phyloP scores from a whole-genome alignment of 23 tunicate species.

The Oikopleura vanhoeffeni region DNA sequence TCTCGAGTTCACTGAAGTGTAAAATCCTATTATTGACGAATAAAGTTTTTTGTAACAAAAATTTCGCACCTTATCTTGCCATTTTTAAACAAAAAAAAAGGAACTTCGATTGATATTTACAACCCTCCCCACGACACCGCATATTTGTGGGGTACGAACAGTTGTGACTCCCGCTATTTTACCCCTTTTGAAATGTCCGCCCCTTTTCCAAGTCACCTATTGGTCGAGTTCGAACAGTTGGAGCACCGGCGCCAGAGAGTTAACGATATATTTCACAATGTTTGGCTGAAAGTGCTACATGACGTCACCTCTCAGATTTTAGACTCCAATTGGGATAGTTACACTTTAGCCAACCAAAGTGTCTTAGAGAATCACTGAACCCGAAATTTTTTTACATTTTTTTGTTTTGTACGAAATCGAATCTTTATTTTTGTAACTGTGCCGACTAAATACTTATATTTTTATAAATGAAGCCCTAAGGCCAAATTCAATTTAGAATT shows the following conservation, averaged over 20 bases:
- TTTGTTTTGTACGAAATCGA: too few species aligned
- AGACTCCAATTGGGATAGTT: neutral
- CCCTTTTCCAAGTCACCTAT: neutral
- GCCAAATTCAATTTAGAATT: neutral
- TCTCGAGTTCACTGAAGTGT: too few species aligned
- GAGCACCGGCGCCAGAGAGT: constrained; percentile 15
- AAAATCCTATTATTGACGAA: too few species aligned
- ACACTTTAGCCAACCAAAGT: neutral
- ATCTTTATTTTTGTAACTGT: too few species aligned
- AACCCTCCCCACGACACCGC: too few species aligned
- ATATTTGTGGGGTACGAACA: too few species aligned
- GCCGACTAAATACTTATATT: neutral
- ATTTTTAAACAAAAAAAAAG: too few species aligned
- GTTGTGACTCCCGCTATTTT: too few species aligned
- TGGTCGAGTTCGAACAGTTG: constrained; percentile 11
- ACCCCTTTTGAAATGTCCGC: neutral
- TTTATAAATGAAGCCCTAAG: neutral
- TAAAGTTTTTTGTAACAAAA: too few species aligned
- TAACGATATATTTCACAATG: neutral
- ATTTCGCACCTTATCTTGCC: too few species aligned
- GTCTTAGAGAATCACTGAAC: neutral
- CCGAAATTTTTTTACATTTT: too few species aligned
- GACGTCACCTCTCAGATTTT: neutral
- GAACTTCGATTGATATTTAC: too few species aligned
- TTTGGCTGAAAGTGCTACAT: neutral